Percentiles rank a stretch among this genome's conserved stretches.
Conservation (phyloP, 2,113 vertebrate genomes). For the Pygoscelis antarcticus region DNA sequence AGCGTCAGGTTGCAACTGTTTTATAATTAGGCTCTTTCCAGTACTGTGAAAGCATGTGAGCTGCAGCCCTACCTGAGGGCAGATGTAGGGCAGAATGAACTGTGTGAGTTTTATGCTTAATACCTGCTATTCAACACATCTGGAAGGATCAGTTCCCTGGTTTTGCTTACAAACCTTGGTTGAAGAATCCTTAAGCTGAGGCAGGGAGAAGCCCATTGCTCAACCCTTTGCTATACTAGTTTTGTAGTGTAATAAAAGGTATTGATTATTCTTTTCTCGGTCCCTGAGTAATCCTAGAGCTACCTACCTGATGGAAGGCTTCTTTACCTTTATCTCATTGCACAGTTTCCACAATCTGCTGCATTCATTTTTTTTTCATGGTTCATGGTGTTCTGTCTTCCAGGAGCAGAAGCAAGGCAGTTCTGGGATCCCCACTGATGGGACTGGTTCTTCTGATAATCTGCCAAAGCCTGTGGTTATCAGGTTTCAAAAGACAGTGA, state of each 20-base stretch:
- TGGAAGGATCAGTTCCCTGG: background rate
- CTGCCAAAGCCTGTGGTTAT: background rate
- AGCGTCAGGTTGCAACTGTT: background rate
- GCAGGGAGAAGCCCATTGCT: background rate
- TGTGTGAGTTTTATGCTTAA: background rate
- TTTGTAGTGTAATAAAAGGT: background rate
- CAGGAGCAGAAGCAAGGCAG: background rate
- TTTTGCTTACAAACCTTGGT: background rate
- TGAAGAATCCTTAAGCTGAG: background rate
- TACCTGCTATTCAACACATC: background rate
- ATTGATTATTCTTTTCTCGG: background rate
- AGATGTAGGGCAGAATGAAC: background rate
- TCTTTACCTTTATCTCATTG: background rate
- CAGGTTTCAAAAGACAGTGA: background rate
- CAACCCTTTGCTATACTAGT: background rate
- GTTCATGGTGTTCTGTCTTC: background rate
- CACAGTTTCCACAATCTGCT: background rate
- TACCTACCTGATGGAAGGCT: background rate
- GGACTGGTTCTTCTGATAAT: background rate
- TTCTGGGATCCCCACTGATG: background rate
- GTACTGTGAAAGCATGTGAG: background rate
- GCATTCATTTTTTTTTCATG: background rate
- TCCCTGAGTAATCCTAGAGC: background rate
- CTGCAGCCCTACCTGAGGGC: background rate
- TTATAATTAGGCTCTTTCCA: background rate